Evolutionary conservation across 2,113 vertebrate genomes (phyloP), one percentile per base, ranked within the genome.

Genomic region (Cebus imitator): DNA sequence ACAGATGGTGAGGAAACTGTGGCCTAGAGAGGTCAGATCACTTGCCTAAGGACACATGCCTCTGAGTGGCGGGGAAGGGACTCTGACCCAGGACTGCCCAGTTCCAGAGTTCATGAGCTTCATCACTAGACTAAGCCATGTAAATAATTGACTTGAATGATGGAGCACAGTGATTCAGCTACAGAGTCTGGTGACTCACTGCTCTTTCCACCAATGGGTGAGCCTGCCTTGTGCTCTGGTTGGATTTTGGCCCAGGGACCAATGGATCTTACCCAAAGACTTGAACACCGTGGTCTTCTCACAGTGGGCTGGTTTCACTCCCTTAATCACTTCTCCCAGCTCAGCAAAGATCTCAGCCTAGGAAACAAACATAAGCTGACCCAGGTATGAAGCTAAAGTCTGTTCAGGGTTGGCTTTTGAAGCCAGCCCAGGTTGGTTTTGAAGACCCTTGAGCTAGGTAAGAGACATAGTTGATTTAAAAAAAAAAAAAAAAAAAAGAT

Each of bases 201-300:
- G n/a, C 16, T 48, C 48, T 91, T 76, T 58, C 40, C 27, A 30
- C 35, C 10, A 4, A 0, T 11, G 17, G 10, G n/a, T 10, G 35
- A 81, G 43, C 25, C 55, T 83, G 70, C 25, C 50, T 92, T 96
- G 92, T 96, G 95, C 91, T 96, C 70, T 97, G 58, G 72, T 68
- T 96, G 95, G 82, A 75, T 90, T 72, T 70, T 78, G 35, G 96
- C 82, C 90, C 64, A 88, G 88, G 48, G 90, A 64, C 79, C 66
- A 45, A 48, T 48, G 92, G 75, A 73, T 70, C 99, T 99, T 98
- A 99, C 99, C 99, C 90, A 99, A 97, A 0, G 99, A 99, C 97
- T 99, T 99, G 98, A 99, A 99, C 79, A 99, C 99, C 0, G 99
- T 99, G 7, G 99, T 99, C 98, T 99, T 99, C 97, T 99, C 99